These are phyloP conservation scores for Phoeniculus purpureus DNA, from an alignment of 2,797 vertebrate genomes.

Conservation along the genomic window DNA sequence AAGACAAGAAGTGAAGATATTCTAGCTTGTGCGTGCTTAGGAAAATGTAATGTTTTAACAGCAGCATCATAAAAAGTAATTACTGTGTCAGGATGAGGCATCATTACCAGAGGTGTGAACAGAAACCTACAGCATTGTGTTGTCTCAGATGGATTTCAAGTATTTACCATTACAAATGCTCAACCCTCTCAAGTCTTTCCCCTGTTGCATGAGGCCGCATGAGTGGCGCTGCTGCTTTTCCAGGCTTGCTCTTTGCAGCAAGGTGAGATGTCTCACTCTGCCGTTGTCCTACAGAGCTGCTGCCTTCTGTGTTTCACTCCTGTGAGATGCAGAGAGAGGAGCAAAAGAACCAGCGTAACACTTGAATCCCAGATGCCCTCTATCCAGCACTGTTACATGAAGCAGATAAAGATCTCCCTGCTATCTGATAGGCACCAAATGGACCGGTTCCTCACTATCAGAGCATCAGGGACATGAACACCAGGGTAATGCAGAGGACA, in stretches of 20 bases:
- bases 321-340: neutral
- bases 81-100: neutral
- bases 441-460: neutral
- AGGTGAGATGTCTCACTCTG: neutral
- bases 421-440: constrained; percentile 10
- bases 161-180: neutral
- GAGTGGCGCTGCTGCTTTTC: neutral
- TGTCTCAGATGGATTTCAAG: neutral
- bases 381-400: neutral
- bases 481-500: neutral
- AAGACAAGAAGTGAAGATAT: neutral
- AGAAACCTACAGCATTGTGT: neutral
- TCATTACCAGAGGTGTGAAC: neutral
- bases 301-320: accelerated
- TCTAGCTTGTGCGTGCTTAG: neutral
- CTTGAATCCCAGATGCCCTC: neutral
- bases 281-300: neutral
- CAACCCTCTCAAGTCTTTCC: neutral
- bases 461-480: neutral
- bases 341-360: neutral
- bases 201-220: no score
- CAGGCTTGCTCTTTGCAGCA: accelerated
- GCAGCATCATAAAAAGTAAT: neutral
- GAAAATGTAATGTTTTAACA: neutral
- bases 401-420: constrained; percentile 2